Conservation (phyloP, 1,140 invertebrate species). For the Proales similis region DNA sequence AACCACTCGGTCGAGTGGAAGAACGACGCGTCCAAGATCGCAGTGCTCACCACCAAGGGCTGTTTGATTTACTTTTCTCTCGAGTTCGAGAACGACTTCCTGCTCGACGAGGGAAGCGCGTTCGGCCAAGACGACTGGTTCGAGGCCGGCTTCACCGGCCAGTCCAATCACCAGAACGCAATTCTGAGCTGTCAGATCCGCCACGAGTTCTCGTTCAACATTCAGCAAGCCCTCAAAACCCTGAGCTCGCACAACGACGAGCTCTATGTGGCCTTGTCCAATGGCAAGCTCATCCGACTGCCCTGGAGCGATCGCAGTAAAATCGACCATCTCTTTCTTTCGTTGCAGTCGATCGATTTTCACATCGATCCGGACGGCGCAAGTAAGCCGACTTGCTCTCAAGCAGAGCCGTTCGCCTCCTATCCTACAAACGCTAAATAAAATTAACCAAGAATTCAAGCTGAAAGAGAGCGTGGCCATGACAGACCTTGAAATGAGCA, state of each 20-base stretch:
- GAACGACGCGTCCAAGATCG: slow-evolving; percentile 15
- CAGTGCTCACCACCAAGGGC: slow-evolving; percentile 29
- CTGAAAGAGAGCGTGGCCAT: slow-evolving; percentile 24
- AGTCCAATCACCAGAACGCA: slow-evolving; percentile 18
- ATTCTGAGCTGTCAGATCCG: slow-evolving; percentile 23
- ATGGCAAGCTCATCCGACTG: slow-evolving; percentile 31
- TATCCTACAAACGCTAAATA: background rate
- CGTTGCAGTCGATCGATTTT: slow-evolving; percentile 22
- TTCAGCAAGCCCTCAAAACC: slow-evolving; percentile 34
- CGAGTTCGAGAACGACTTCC: slow-evolving; percentile 26
- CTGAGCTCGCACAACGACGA: slow-evolving; percentile 25
- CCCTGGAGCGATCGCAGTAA: slow-evolving; percentile 28
- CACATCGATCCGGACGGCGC: slow-evolving; percentile 27
- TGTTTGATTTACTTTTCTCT: slow-evolving; percentile 30
- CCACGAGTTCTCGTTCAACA: slow-evolving; percentile 29
- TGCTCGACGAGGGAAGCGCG: background rate
- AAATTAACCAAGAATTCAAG: slow-evolving; percentile 15
- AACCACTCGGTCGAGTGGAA: slow-evolving; percentile 31
- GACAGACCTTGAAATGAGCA: slow-evolving; percentile 17
- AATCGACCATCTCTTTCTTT: slow-evolving; percentile 32
- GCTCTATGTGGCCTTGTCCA: slow-evolving; percentile 16
- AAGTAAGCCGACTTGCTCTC: slow-evolving; percentile 11
- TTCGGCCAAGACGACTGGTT: slow-evolving; percentile 2
- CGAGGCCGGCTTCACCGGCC: slow-evolving; percentile 16
- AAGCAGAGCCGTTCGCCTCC: background rate